These are phyloP conservation scores for Phoebastria nigripes DNA, from an alignment of 2,797 vertebrate species.

Conservation along the genomic window DNA sequence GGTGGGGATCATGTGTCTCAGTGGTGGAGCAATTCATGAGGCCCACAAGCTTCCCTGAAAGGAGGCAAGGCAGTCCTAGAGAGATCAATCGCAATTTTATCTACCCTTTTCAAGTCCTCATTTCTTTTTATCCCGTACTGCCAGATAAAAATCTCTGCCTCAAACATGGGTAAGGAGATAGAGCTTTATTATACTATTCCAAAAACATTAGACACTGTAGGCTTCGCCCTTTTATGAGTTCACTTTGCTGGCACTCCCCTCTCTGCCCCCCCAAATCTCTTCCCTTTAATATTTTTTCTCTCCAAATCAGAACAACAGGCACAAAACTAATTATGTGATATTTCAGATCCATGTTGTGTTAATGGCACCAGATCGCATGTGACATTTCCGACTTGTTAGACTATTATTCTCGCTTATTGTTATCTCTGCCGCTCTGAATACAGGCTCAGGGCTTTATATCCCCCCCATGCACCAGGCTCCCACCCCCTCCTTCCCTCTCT, in stretches of 20 bases:
- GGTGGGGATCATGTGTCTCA: not conserved
- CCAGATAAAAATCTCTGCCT: slow-evolving; percentile 66
- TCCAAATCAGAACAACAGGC: slow-evolving; percentile 74
- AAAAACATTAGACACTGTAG: slow-evolving; percentile 44
- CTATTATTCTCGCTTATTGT: slow-evolving; percentile 76
- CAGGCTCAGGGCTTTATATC: slow-evolving; percentile 49
- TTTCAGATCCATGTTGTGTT: slow-evolving; percentile 76
- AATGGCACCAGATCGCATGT: slow-evolving; percentile 69
- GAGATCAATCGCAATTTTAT: slow-evolving; percentile 70
- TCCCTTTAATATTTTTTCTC: slow-evolving; percentile 48
- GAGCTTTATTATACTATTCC: slow-evolving; percentile 65
- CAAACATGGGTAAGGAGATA: slow-evolving; percentile 63
- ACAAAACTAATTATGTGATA: slow-evolving; percentile 76
- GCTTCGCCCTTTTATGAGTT: slow-evolving; percentile 49
- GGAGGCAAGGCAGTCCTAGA: slow-evolving; percentile 45
- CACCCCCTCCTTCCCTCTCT: not conserved
- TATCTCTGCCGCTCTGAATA: slow-evolving; percentile 67
- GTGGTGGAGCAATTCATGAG: slow-evolving; percentile 13
- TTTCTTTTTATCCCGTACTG: slow-evolving; percentile 54
- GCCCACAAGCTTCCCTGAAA: slow-evolving; percentile 16
- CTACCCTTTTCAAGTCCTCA: slow-evolving; percentile 67
- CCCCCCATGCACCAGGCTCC: slow-evolving; percentile 13
- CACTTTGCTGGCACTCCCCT: slow-evolving; percentile 34
- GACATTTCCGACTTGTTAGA: slow-evolving; percentile 75
- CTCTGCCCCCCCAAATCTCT: slow-evolving; percentile 23